Evolutionary conservation across 2,888 invertebrate genomes (phyloP).

Genomic region (Drosophila mulleri): DNA sequence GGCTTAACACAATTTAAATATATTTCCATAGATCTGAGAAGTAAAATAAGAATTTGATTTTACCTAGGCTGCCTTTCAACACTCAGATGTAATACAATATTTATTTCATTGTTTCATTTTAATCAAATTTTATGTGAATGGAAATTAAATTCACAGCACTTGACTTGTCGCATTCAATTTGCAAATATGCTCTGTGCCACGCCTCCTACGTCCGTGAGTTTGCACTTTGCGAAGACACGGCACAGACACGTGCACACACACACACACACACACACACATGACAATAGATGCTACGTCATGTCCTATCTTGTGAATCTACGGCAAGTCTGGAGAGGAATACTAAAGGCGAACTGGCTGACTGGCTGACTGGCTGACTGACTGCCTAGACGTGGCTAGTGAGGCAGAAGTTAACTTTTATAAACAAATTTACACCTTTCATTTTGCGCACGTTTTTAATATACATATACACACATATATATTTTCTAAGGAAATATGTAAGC

Average conservation of each 20-base stretch:
- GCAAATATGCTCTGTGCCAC: slow-evolving; percentile 37
- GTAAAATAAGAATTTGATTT: slow-evolving; percentile 3
- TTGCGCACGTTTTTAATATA: slow-evolving; percentile 70
- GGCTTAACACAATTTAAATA: not conserved
- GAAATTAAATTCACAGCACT: slow-evolving; percentile 77
- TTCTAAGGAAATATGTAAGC: slow-evolving; percentile 62
- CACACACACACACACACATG: slow-evolving; percentile 38
- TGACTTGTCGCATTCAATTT: slow-evolving; percentile 79
- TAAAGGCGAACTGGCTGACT: not conserved
- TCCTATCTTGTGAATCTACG: slow-evolving; percentile 45
- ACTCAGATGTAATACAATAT: slow-evolving; percentile 24
- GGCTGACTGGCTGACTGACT: slow-evolving; percentile 5
- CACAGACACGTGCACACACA: slow-evolving; percentile 17
- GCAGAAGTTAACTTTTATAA: slow-evolving; percentile 67
- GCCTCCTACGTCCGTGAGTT: slow-evolving; percentile 6
- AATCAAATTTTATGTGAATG: slow-evolving; percentile 69
- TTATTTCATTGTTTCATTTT: slow-evolving; percentile 34
- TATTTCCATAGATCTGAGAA: slow-evolving; percentile 1
- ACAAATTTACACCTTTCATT: slow-evolving; percentile 78
- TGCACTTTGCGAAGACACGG: not conserved
- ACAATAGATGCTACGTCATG: slow-evolving; percentile 55
- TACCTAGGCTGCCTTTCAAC: slow-evolving; percentile 18
- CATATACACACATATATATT: slow-evolving; percentile 12
- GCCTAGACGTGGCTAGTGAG: slow-evolving; percentile 38
- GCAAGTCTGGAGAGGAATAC: slow-evolving; percentile 15